Conservation (phyloP, 2,113 vertebrate genomes). For the Procapra przewalskii region DNA sequence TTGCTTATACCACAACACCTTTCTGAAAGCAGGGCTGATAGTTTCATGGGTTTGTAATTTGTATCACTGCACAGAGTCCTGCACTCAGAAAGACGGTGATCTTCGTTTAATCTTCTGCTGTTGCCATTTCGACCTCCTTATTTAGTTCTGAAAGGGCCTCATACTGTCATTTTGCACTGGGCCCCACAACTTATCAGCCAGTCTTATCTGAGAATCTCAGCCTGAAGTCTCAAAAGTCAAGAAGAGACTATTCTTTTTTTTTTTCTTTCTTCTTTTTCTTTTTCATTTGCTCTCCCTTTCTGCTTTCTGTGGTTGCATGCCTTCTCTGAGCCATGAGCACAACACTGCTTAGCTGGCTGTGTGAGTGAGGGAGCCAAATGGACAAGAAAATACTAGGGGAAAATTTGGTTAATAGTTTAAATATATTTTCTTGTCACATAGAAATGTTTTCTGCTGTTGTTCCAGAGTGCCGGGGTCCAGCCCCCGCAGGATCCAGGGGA, state of each 20-base stretch:
- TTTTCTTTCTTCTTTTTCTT: background rate
- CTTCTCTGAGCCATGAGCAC: background rate
- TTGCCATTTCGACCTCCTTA: background rate
- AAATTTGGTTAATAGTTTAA: background rate
- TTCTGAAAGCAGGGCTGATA: background rate
- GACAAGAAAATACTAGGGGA: background rate
- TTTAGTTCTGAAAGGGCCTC: background rate
- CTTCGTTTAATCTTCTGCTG: background rate
- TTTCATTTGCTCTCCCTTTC: background rate
- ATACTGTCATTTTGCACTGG: background rate
- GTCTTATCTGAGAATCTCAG: background rate
- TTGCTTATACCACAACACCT: background rate
- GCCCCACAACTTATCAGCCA: background rate
- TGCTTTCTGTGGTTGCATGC: background rate
- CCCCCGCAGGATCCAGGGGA: too few species aligned
- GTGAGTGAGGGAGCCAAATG: background rate
- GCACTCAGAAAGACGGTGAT: background rate
- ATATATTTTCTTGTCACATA: background rate
- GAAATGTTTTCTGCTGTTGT: background rate
- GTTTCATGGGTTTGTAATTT: background rate
- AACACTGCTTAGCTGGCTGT: background rate
- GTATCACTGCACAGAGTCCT: background rate
- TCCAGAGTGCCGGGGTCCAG: background rate
- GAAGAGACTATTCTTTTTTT: background rate
- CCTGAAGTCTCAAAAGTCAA: background rate